Base-by-base conservation (phyloP, 2,888 invertebrate species). In the Cetonia aurata region DNA sequence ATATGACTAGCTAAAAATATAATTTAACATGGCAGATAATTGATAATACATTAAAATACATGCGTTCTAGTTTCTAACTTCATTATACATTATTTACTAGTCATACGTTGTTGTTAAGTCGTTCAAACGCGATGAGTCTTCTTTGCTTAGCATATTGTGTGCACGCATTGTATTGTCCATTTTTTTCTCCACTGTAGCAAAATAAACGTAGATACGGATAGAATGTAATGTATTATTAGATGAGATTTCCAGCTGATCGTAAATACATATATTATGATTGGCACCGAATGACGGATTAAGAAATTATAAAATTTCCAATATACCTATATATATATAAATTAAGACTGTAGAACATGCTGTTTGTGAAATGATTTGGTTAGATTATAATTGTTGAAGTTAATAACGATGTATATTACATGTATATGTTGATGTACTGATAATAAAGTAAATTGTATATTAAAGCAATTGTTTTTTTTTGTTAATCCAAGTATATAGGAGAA, bases 321-420 rank as follows among this genome's bases (percentile, higher is more conserved):
- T 37, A 37, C 6, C 2, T 10, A 37, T 25, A 52, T 12, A 50
- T 48, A 46, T 50, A 65, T 65, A 65, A 65, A 66, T 62, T 68
- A 66, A 71, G 71, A 71, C 71, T 71, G 71, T 71, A 71, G 71
- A 62, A 50, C 56, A 67, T 48, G 67, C 59, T 59, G 62, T 67
- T 71, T 59, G 66, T 67, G 67, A 59, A 59, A 56, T 59, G 53
- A 59, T 66, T 71, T 44, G 67, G 44, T 67, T 56, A 66, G 37
- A 55, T 37, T 62, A 52, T 37, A 59, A 67, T 67, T 71, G 71
- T 71, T 71, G 59, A 67, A 67, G 41, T 65, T 65, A 25, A 65
- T 50, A 33, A 60, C 67, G 59, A 55, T 70, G 52, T 70, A 69
- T 69, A 69, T 55, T 59, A 55, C 62, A 19, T 71, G 71, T 71